Percentiles rank a stretch among this genome's conserved stretches.
Conservation (phyloP, 53 echinoderm and acorn worm species). For the Paelopatides confundens region DNA sequence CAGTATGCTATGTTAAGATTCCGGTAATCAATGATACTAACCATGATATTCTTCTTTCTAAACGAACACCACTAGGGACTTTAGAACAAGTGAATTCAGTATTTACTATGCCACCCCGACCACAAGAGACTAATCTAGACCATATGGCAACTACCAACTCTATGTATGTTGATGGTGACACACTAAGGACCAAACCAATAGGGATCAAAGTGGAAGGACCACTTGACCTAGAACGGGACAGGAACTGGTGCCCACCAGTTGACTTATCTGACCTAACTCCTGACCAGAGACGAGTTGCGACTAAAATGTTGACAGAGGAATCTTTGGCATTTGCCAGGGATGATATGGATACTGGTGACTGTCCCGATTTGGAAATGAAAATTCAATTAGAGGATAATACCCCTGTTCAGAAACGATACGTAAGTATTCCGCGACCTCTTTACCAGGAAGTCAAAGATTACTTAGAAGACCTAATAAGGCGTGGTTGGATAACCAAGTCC, state of each 20-base stretch:
- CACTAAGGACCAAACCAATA: too few relatives aligned
- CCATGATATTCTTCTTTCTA: not conserved
- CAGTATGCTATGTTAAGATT: not conserved
- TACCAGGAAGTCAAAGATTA: slow-evolving; percentile 60
- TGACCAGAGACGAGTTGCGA: slow-evolving; percentile 2
- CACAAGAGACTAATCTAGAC: too few relatives aligned
- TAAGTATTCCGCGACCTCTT: slow-evolving; percentile 22
- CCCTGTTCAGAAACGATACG: slow-evolving; percentile 57
- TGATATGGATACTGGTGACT: not conserved
- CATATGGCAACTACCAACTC: too few relatives aligned
- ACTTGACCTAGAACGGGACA: not conserved
- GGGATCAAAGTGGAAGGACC: not conserved
- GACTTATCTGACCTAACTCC: slow-evolving; percentile 36
- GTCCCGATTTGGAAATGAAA: slow-evolving; percentile 46
- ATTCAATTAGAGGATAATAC: slow-evolving; percentile 53
- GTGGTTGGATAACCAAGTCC: slow-evolving; percentile 73
- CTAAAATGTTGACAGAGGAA: not conserved
- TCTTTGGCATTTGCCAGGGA: not conserved
- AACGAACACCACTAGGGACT: not conserved
- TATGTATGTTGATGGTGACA: too few relatives aligned
- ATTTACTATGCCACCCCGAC: too few relatives aligned
- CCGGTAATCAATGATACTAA: not conserved
- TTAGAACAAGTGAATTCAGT: too few relatives aligned
- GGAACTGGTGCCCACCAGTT: slow-evolving; percentile 38
- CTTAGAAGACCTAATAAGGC: slow-evolving; percentile 59